Percentiles rank a stretch among this genome's conserved stretches.
Conservation (phyloP, 1,140 invertebrate species). For the Drosophila sp. region DNA sequence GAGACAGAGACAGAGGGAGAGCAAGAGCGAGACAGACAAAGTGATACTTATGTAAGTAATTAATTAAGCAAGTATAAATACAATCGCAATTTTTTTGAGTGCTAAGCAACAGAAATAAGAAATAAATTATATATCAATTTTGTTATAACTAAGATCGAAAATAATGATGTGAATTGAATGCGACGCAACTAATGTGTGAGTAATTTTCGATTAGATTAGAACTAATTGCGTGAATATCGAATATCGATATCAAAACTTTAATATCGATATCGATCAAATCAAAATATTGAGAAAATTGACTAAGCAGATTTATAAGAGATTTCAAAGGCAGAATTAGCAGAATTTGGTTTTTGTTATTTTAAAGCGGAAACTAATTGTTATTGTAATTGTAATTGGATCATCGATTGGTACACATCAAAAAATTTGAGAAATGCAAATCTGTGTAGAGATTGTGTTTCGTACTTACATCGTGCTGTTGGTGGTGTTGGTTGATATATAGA, state of each 20-base stretch:
- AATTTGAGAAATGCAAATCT: conserved; percentile 70
- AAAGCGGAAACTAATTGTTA: conserved; percentile 62
- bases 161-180: conserved; percentile 6
- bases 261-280: neutral
- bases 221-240: conserved; percentile 7
- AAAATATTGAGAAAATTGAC: conserved; percentile 8
- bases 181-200: conserved; percentile 9
- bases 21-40: conserved; percentile 39
- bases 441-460: conserved; percentile 80
- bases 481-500: conserved; percentile 53
- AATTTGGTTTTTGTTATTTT: conserved; percentile 30
- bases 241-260: too few relatives aligned
- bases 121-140: conserved; percentile 19
- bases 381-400: conserved; percentile 33
- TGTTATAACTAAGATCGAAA: conserved; percentile 18
- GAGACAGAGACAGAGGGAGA: conserved; percentile 14
- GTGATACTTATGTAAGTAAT: conserved; percentile 34
- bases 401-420: conserved; percentile 65
- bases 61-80: conserved; percentile 30
- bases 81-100: conserved; percentile 55
- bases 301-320: conserved; percentile 38
- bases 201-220: neutral
- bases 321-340: conserved; percentile 23
- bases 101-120: conserved; percentile 51
- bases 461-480: conserved; percentile 83